phyloP scores from a whole-genome alignment of 2,888 invertebrate genomes.

The Adela reaumurella region DNA sequence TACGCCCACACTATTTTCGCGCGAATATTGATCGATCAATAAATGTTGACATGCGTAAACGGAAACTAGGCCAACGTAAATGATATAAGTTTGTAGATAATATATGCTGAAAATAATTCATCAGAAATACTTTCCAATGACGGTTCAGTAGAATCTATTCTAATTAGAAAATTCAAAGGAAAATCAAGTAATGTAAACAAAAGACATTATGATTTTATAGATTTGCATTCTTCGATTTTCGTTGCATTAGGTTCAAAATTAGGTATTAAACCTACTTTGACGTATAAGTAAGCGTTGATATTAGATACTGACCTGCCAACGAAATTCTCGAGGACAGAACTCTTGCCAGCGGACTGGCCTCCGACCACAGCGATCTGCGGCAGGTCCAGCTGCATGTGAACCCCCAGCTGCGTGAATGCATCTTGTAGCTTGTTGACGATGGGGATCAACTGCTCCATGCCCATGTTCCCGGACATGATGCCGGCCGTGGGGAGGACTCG shows the following conservation, averaged over 20 bases:
- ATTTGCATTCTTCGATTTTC: too few relatives aligned
- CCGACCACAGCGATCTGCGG: constrained; percentile 99
- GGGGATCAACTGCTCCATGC: constrained; percentile 99
- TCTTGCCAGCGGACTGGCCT: constrained; percentile 99
- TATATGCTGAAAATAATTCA: too few relatives aligned
- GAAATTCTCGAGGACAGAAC: constrained; percentile 99
- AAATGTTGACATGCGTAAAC: constrained; percentile 43
- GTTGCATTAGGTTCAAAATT: too few relatives aligned
- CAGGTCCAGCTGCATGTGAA: constrained; percentile 96
- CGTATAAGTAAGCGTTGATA: too few relatives aligned
- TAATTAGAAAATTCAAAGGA: too few relatives aligned
- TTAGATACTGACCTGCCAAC: constrained; percentile 97
- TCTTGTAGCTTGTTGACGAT: constrained; percentile 99
- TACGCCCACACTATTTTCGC: neutral
- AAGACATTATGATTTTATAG: too few relatives aligned
- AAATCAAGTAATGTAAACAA: too few relatives aligned
- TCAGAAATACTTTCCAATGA: too few relatives aligned
- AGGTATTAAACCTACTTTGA: too few relatives aligned
- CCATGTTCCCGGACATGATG: constrained; percentile 68
- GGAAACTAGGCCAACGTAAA: constrained; percentile 37
- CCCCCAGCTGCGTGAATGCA: constrained; percentile 97
- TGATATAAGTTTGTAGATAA: too few relatives aligned
- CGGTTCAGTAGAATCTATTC: too few relatives aligned
- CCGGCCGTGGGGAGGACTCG: constrained; percentile 38
- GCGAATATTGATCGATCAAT: constrained; percentile 29